These are phyloP conservation scores for Lochmaea crataegi DNA, from an alignment of 2,888 invertebrate species.

Conservation along the genomic window DNA sequence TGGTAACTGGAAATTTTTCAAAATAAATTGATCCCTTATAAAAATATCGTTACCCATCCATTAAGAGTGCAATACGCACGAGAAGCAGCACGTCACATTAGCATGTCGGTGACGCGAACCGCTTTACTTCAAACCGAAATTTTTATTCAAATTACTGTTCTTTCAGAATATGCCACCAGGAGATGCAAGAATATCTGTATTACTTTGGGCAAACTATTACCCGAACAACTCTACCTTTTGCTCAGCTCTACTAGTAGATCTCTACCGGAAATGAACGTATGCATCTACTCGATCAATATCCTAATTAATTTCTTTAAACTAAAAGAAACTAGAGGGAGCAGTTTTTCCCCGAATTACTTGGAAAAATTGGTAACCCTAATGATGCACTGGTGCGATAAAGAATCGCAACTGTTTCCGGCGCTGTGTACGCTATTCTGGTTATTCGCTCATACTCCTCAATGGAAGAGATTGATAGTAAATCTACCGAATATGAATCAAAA, in stretches of 20 bases:
- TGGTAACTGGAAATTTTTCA: neutral
- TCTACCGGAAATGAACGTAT: slow-evolving; percentile 71
- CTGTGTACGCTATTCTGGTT: slow-evolving; percentile 77
- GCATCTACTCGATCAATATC: slow-evolving; percentile 69
- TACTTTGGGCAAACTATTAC: slow-evolving; percentile 58
- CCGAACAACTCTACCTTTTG: slow-evolving; percentile 62
- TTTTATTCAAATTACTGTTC: slow-evolving; percentile 22
- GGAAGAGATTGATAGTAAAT: slow-evolving; percentile 62
- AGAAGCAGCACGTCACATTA: too few relatives aligned
- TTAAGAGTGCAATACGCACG: too few relatives aligned
- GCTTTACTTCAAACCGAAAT: too few relatives aligned
- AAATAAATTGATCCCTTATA: too few relatives aligned
- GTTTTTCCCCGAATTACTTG: slow-evolving; percentile 72
- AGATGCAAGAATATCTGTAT: slow-evolving; percentile 59
- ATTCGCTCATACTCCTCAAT: slow-evolving; percentile 69
- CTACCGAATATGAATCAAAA: slow-evolving; percentile 55
- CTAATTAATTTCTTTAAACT: slow-evolving; percentile 77
- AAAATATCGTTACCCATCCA: too few relatives aligned
- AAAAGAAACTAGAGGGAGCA: slow-evolving; percentile 70
- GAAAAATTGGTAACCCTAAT: slow-evolving; percentile 73
- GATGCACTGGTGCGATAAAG: slow-evolving; percentile 76
- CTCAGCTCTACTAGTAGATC: slow-evolving; percentile 68
- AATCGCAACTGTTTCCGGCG: slow-evolving; percentile 72
- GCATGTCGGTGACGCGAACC: too few relatives aligned
- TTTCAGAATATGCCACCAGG: slow-evolving; percentile 64